A percentile compares a stretch with the other conserved stretches of the same genome.
Conservation (phyloP, 2,888 invertebrate species). For the Eueremaeus valkanovi region DNA sequence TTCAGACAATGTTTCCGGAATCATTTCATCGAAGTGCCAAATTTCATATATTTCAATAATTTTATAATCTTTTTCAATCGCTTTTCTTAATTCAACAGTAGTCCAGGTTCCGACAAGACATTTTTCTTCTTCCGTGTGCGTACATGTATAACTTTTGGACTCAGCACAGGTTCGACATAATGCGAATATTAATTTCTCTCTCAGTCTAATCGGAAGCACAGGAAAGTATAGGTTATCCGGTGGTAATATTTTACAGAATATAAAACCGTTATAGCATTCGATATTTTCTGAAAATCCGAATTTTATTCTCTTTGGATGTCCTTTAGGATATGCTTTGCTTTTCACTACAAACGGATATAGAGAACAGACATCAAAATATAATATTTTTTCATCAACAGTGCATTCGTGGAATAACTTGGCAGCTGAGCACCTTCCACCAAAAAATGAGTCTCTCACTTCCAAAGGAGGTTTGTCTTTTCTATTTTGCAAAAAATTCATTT, state of each 20-base stretch:
- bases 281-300: background rate
- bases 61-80: conserved; percentile 50
- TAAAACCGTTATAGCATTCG: conserved; percentile 48
- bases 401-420: conserved; percentile 47
- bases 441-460: conserved; percentile 44
- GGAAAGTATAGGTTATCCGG: conserved; percentile 49
- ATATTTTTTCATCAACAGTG: conserved; percentile 44
- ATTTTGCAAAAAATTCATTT: too few species aligned
- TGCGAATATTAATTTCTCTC: conserved; percentile 50
- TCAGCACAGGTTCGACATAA: conserved; percentile 51
- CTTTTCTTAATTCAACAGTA: conserved; percentile 50
- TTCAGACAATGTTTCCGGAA: background rate
- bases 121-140: conserved; percentile 48
- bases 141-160: conserved; percentile 48
- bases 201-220: conserved; percentile 49
- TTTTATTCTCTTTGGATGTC: conserved; percentile 46
- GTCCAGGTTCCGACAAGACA: conserved; percentile 50
- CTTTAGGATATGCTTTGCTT: conserved; percentile 45
- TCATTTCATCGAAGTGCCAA: conserved; percentile 50
- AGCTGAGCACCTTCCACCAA: conserved; percentile 48
- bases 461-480: too few species aligned
- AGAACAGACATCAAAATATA: conserved; percentile 47
- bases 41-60: conserved; percentile 50
- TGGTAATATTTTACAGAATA: conserved; percentile 47
- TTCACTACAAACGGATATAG: conserved; percentile 46